A percentile compares a stretch with the other conserved stretches of the same genome.
Evolutionary conservation across 2,888 invertebrate species (phyloP).

Genomic region (Drosophila greeni): DNA sequence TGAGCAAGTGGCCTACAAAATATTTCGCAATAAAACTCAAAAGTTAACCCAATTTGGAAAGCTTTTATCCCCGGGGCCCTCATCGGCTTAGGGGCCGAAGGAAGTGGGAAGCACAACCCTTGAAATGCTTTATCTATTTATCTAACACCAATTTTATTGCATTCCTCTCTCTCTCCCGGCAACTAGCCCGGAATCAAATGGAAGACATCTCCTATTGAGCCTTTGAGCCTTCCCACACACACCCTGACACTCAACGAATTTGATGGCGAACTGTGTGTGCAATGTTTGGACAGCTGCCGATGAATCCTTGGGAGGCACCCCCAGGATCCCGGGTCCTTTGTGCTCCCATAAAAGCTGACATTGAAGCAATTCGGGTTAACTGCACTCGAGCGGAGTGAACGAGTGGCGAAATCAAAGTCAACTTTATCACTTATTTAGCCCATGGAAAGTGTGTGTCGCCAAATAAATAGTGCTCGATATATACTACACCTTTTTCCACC

Average conservation of each 20-base stretch:
- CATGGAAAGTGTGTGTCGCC: conserved; percentile 49
- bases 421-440: conserved; percentile 70
- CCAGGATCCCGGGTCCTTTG: conserved; percentile 35
- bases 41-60: conserved; percentile 34
- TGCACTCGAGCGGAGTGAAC: conserved; percentile 31
- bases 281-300: conserved; percentile 44
- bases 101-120: conserved; percentile 1
- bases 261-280: conserved; percentile 27
- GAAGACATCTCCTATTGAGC: conserved; percentile 39
- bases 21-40: conserved; percentile 22
- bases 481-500: conserved; percentile 32
- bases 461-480: conserved; percentile 61
- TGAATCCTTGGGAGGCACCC: conserved; percentile 27
- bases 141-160: conserved; percentile 44
- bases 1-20: conserved; percentile 14
- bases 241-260: conserved; percentile 12
- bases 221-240: conserved; percentile 25
- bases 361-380: conserved; percentile 56
- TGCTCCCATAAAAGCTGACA: conserved; percentile 57
- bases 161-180: conserved; percentile 17
- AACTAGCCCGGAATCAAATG: conserved; percentile 31
- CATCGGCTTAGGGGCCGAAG: conserved; percentile 13
- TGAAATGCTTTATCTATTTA: conserved; percentile 41
- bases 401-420: conserved; percentile 65
- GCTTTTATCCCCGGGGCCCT: conserved; percentile 40